Evolutionary conservation across 2,113 vertebrate species (phyloP), one percentile per base, ranked within the genome.

Genomic region (Aleadryas rufinucha): DNA sequence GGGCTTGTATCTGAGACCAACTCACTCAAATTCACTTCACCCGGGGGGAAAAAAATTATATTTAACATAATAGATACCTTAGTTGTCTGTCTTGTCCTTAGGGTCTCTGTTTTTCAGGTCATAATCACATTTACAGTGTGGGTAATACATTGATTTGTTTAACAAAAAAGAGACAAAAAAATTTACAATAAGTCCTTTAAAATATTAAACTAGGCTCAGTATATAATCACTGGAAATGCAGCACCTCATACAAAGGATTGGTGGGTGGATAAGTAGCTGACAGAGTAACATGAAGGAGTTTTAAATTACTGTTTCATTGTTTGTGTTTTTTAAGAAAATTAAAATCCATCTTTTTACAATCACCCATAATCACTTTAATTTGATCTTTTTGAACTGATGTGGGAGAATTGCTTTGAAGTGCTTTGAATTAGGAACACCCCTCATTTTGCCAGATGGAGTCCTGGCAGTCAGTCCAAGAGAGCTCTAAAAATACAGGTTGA

Each of bases 371-470:
- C 33, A 61, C 39, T 83, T 92, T 23, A 63, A 68, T 69, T 78
- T 39, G 10, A 53, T 83, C n/a, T 68, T 84, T 87, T 88, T 75
- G 42, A 84, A 74, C 35, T 89, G 72, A 69, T 49, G 45, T 35
- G 69, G 84, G 80, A 84, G 56, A 87, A 90, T 37, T 84, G 42
- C 64, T 88, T 84, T 90, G 42, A 90, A 96, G 63, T 77, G 50
- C 61, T 76, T 79, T 80, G 75, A 45, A 65, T 93, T 89, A 74
- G 80, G 80, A 95, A 61, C 47, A 82, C 90, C 75, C 78, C 63
- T 95, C 35, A 63, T 76, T 85, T 87, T 96, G 65, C 93, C 96
- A 94, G 94, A 77, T 92, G 92, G 94, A 97, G 89, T 53, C 18
- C 82, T 87, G 60, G 84, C 33, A 97, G 61, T 82, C 64, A 42